Base-by-base conservation (phyloP, 2,888 invertebrate genomes). In the Ryuthela nishihirai region DNA sequence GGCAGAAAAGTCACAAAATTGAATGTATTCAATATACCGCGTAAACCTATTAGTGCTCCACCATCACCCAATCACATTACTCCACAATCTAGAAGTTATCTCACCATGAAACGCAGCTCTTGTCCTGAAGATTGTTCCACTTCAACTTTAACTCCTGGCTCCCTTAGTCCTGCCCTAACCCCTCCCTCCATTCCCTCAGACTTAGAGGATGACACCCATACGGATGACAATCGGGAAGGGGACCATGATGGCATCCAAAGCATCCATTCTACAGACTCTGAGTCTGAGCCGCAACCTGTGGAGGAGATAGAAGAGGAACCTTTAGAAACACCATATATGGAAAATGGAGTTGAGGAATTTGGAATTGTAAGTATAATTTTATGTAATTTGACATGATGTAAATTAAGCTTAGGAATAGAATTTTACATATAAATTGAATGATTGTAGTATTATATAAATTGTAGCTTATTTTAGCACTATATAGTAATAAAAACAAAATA, bases 121-220 rank as follows among this genome's bases (percentile, higher is more conserved):
- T 29, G 7, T 12, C 29, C 29, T 12, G 29, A 29, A 29, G 29
- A 29, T 12, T 9, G 12, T 29, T 12, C 29, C 29, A 7, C 29
- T 29, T 29, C 12, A 12, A 35, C 29, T 29, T 29, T 29, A 12
- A 35, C 42, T 29, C 43, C 47, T 44, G 25, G 15, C 34, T 44
- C 56, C 63, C 44, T 29, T 43, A 18, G 61, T 64, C 53, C 43
- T 56, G 40, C 53, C 63, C 54, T 64, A 63, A 60, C 52, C 49
- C 67, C 63, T 59, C 15, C 29, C 44, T 34, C 39, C 20, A 41
- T 54, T 56, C 49, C 53, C 41, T 36, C 47, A 85, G 85, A 85
- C 78, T 77, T 85, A 71, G 85, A 85, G 74, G 85, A 84, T 69
- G 82, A 84, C 69, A 82, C 82, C 72, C 83, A 83, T 69, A 83